Base-by-base conservation (phyloP, 2,888 invertebrate genomes). In the Ramazzottius varieornatus region DNA sequence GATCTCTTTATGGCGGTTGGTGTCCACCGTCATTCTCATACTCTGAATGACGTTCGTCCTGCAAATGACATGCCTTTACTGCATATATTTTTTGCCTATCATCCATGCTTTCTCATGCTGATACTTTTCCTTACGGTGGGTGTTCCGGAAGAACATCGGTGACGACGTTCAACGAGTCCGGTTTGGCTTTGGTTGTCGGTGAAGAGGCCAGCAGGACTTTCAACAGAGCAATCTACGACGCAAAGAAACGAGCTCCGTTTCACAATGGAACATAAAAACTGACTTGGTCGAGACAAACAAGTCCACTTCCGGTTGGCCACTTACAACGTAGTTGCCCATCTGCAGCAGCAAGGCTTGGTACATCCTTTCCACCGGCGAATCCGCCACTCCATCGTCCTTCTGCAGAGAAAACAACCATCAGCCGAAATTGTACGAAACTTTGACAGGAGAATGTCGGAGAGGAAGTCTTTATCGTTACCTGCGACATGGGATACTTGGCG, bases 121-220 rank as follows among this genome's bases (percentile, higher is more conserved):
- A n/a, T n/a, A n/a, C n/a, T n/a, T n/a, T n/a, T n/a, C n/a, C 82
- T 79, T 76, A 84, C 82, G 93, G 93, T 90, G 92, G 91, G 79
- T 92, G 91, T 78, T 91, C 92, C 0, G 96, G 96, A 70, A 98
- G 77, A 64, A 98, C 87, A 78, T 99, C 98, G 46, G 92, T 88
- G 83, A 96, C 85, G 63, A 99, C 94, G 76, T 96, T 96, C 72
- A 96, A 90, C 65, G 94, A 92, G 74, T 98, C 98, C 13, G 86
- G 89, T 79, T 94, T 94, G 2, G 89, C 85, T 78, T 93, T 94
- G n/a, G 91, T 91, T n/a, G 94, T 94, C 1, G 98, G 96, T 40
- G 94, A 92, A 66, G 96, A 94, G 33, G 96, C 96, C 66, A 99
- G 80, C 66, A 98, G 80, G 70, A 98, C 90, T 80, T 98, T 99